Percentiles rank a stretch among this genome's conserved stretches.
These are phyloP conservation scores for Acrossocheilus wenchowensis DNA, from an alignment of 2,797 vertebrate species.

Conservation along the genomic window DNA sequence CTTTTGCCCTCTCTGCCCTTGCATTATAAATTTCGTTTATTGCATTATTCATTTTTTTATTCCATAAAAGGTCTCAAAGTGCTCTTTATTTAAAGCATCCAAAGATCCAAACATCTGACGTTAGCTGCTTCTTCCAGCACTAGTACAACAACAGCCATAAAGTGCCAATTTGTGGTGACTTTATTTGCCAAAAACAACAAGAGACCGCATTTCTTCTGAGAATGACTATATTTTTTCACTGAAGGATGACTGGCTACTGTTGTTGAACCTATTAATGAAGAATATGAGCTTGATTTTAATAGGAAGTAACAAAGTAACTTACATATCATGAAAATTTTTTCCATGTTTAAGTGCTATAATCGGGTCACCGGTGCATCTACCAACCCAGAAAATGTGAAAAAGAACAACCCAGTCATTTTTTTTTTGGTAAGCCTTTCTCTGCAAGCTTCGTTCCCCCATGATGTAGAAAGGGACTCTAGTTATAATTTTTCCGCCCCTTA, in stretches of 20 bases:
- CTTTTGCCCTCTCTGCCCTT: neutral
- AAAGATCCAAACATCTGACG: slow-evolving; percentile 19
- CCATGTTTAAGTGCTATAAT: too few species aligned
- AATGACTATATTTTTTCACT: neutral
- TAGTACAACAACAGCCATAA: slow-evolving; percentile 17
- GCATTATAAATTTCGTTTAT: slow-evolving; percentile 26
- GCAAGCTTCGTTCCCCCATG: too few species aligned
- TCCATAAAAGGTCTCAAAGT: slow-evolving; percentile 1
- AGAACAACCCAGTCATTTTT: too few species aligned
- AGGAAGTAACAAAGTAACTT: neutral
- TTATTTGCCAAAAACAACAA: slow-evolving; percentile 21
- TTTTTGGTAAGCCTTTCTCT: too few species aligned
- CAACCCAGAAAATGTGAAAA: too few species aligned
- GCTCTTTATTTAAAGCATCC: slow-evolving; percentile 24
- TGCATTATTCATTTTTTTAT: neutral
- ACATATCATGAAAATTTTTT: neutral
- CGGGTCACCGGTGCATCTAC: too few species aligned
- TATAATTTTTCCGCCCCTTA: too few species aligned
- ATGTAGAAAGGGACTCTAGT: too few species aligned
- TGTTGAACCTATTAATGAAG: neutral
- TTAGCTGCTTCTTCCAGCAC: slow-evolving; percentile 20
- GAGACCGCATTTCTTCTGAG: neutral
- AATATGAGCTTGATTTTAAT: neutral
- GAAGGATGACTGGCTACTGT: slow-evolving; percentile 7
- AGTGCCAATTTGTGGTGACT: slow-evolving; percentile 2